Evolutionary conservation across 2,113 vertebrate species (phyloP).

Genomic region (Australoheros scitulus): DNA sequence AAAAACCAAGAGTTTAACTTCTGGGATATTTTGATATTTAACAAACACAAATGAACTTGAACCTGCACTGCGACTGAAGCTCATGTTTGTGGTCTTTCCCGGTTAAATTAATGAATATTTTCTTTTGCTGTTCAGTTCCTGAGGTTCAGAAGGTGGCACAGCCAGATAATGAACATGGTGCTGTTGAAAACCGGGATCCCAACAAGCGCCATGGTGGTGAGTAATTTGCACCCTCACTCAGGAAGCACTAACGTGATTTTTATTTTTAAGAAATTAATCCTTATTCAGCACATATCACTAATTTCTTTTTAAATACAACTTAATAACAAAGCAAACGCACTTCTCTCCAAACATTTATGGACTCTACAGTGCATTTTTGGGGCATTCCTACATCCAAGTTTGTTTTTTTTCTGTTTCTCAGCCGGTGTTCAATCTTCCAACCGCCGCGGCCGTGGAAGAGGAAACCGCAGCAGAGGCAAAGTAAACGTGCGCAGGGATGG

Average conservation of each 20-base stretch:
- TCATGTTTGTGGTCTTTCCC: not conserved
- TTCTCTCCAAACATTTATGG: not conserved
- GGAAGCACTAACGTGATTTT: not conserved
- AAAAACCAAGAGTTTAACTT: not conserved
- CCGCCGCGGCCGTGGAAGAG: constrained; percentile 87
- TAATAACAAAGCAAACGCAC: too few species aligned
- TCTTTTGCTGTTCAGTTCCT: constrained; percentile 70
- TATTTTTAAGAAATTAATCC: too few species aligned
- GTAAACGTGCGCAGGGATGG: constrained; percentile 90
- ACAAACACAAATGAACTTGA: not conserved
- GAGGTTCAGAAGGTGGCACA: constrained; percentile 86
- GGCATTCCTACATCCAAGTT: not conserved
- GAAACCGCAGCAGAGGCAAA: constrained; percentile 90
- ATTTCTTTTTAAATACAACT: too few species aligned
- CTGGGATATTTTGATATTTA: not conserved
- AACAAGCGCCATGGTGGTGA: constrained; percentile 85
- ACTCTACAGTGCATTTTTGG: not conserved
- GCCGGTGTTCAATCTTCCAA: constrained; percentile 75
- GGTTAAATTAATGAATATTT: not conserved
- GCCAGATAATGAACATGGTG: constrained; percentile 85
- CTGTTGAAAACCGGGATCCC: constrained; percentile 84
- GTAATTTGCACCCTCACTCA: constrained; percentile 37
- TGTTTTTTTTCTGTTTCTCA: not conserved
- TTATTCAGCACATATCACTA: not conserved
- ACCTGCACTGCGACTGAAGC: not conserved